These are phyloP conservation scores for Sinosuthora webbiana DNA, from an alignment of 2,113 vertebrate genomes.

Conservation along the genomic window DNA sequence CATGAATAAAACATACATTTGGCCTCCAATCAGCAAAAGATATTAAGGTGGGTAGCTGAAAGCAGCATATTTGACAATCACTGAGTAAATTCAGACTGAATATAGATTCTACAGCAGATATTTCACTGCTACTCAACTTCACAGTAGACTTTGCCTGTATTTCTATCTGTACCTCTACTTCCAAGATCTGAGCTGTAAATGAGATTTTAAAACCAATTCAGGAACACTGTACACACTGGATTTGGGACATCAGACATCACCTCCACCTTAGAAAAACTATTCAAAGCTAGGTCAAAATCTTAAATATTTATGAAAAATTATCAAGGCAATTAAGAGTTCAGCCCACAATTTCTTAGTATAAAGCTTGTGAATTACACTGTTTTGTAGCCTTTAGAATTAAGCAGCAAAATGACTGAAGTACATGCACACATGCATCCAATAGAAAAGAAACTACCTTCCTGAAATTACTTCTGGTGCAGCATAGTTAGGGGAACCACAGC, in stretches of 20 bases:
- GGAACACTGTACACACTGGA: not conserved
- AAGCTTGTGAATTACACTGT: not conserved
- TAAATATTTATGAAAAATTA: not conserved
- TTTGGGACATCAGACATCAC: not conserved
- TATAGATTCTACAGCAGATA: not conserved
- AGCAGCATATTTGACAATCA: not conserved
- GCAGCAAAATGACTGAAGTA: slow-evolving; percentile 2
- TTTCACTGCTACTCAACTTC: not conserved
- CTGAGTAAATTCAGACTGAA: not conserved
- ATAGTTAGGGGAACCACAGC: slow-evolving; percentile 97
- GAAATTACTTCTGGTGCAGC: slow-evolving; percentile 98
- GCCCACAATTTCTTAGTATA: not conserved
- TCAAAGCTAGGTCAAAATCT: not conserved
- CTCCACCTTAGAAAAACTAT: not conserved
- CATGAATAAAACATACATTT: not conserved
- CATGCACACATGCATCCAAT: not conserved
- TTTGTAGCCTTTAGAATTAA: not conserved
- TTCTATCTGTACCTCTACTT: not conserved
- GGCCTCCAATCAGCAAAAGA: not conserved
- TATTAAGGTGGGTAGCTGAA: not conserved
- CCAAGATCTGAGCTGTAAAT: not conserved
- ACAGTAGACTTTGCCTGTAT: not conserved
- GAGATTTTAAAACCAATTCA: not conserved
- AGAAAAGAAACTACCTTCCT: slow-evolving; percentile 84
- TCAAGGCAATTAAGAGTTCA: not conserved